Evolutionary conservation across 2,113 vertebrate genomes (phyloP).

Genomic region (Oncorhynchus tshawytscha): DNA sequence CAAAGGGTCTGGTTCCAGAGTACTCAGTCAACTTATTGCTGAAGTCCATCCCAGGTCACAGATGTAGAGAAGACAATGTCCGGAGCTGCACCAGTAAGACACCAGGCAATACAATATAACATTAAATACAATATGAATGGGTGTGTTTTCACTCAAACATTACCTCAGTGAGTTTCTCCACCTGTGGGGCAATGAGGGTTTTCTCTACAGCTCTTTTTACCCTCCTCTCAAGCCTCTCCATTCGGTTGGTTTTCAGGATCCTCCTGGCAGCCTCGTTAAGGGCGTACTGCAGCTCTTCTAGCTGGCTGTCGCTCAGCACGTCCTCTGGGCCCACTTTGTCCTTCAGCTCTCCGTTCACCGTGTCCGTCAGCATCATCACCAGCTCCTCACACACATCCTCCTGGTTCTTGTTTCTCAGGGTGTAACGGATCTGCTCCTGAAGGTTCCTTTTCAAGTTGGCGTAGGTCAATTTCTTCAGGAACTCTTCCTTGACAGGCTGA

Average conservation of each 20-base stretch:
- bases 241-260: constrained; percentile 61
- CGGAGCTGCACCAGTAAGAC: too few relatives aligned
- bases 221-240: constrained; percentile 54
- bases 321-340: constrained; percentile 69
- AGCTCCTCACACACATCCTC: constrained; percentile 73
- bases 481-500: constrained; percentile 65
- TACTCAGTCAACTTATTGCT: too few relatives aligned
- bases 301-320: constrained; percentile 42
- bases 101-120: too few relatives aligned
- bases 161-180: constrained; percentile 65
- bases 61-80: too few relatives aligned
- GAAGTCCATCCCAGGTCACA: too few relatives aligned
- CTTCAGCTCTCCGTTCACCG: constrained; percentile 57
- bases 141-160: constrained; percentile 5
- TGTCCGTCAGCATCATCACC: constrained; percentile 67
- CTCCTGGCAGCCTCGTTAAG: constrained; percentile 63
- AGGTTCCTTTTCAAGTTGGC: constrained; percentile 76
- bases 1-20: too few relatives aligned
- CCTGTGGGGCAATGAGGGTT: constrained; percentile 71
- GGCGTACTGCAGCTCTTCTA: constrained; percentile 63
- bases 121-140: too few relatives aligned
- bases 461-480: constrained; percentile 76
- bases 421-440: constrained; percentile 71
- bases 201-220: constrained; percentile 69
- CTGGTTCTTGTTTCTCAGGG: constrained; percentile 58